Evolutionary conservation across 2,797 vertebrate species (phyloP).

Genomic region (Scomberomorus guttatus): DNA sequence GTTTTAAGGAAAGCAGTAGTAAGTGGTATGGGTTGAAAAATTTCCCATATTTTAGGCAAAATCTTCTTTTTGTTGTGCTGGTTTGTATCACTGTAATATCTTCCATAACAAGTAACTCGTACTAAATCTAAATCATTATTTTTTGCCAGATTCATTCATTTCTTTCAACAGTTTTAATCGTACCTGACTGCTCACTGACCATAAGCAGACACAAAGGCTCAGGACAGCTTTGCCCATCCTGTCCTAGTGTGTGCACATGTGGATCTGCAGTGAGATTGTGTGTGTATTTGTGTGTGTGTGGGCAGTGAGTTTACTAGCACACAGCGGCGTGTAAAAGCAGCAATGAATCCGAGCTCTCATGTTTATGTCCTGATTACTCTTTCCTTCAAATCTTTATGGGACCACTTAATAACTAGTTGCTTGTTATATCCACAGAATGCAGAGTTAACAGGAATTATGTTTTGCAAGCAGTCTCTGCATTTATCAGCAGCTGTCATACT

Average conservation of each 20-base stretch:
- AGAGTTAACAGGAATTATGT: slow-evolving; percentile 16
- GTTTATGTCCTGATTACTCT: slow-evolving; percentile 47
- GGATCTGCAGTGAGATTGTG: not conserved
- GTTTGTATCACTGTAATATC: not conserved
- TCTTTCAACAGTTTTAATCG: not conserved
- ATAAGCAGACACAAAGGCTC: not conserved
- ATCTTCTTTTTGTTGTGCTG: not conserved
- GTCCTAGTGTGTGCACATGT: not conserved
- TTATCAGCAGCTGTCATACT: not conserved
- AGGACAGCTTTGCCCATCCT: too few relatives aligned
- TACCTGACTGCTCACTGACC: not conserved
- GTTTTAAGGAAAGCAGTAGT: too few relatives aligned
- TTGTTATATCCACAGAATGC: slow-evolving; percentile 28
- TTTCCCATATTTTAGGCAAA: not conserved
- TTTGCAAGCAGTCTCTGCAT: not conserved
- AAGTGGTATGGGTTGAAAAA: not conserved
- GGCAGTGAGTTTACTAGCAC: slow-evolving; percentile 24
- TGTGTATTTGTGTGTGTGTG: slow-evolving; percentile 8
- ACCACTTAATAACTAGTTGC: slow-evolving; percentile 31
- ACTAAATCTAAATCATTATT: not conserved
- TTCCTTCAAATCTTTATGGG: slow-evolving; percentile 48
- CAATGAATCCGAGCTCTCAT: slow-evolving; percentile 40
- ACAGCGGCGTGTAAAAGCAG: slow-evolving; percentile 31
- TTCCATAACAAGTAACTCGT: not conserved
- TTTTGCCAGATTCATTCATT: not conserved